Percentiles rank a stretch among this genome's conserved stretches.
These are phyloP conservation scores for Exaiptasia diaphana DNA, from an alignment of 64 coral and sea anemone genomes.

Conservation along the genomic window DNA sequence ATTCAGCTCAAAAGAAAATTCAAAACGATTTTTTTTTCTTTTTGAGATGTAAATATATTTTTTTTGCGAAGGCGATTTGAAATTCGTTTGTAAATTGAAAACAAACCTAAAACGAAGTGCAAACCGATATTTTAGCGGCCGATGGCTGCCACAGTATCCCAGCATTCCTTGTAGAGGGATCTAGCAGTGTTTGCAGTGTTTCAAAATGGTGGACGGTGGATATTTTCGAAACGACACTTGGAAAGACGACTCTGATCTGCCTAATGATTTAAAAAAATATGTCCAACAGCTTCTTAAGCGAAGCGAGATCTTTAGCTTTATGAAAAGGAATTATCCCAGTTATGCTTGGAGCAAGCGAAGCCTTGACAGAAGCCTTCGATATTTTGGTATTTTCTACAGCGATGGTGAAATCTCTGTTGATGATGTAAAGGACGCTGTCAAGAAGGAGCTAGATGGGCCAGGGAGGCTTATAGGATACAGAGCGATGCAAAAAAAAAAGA, in stretches of 20 bases:
- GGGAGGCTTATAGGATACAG: slow-evolving; percentile 8
- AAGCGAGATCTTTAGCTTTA: slow-evolving; percentile 28
- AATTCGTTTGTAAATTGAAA: background rate
- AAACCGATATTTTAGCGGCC: background rate
- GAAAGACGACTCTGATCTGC: slow-evolving; percentile 13
- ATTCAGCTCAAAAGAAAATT: too few relatives aligned
- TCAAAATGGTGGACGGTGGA: too few relatives aligned
- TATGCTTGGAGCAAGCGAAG: slow-evolving; percentile 25
- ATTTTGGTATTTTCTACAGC: slow-evolving; percentile 42
- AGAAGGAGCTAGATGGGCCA: slow-evolving; percentile 3
- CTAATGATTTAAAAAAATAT: slow-evolving; percentile 6
- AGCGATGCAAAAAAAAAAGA: slow-evolving; percentile 6
- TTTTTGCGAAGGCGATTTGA: background rate
- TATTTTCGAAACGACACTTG: slow-evolving; percentile 11
- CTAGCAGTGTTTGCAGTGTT: too few relatives aligned
- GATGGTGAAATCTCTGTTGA: slow-evolving; percentile 22
- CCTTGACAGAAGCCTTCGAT: slow-evolving; percentile 19
- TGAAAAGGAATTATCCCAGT: slow-evolving; percentile 21
- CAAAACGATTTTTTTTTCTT: background rate
- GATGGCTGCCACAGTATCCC: slow-evolving; percentile 13
- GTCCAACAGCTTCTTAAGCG: slow-evolving; percentile 6
- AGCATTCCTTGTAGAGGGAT: background rate
- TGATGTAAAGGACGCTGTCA: slow-evolving; percentile 8
- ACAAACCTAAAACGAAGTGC: background rate
- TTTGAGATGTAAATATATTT: background rate